Percentiles rank a stretch among this genome's conserved stretches.
Evolutionary conservation across 2,888 invertebrate genomes (phyloP).

Genomic region (Drosophila neotestacea): DNA sequence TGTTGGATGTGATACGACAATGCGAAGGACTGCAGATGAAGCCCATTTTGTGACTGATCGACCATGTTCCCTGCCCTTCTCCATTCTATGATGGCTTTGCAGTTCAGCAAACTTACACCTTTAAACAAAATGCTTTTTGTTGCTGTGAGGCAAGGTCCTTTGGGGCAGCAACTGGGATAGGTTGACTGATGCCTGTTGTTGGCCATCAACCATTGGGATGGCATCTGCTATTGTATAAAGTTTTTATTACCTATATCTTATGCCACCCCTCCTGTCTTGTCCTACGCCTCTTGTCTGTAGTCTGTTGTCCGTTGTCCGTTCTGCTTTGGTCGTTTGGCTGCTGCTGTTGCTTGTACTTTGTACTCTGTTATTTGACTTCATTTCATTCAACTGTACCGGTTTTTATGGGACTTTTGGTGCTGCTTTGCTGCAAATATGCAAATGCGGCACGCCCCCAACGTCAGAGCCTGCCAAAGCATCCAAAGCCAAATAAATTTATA

Average conservation of each 20-base stretch:
- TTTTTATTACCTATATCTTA: constrained; percentile 72
- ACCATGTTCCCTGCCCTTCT: not conserved
- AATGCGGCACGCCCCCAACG: constrained; percentile 35
- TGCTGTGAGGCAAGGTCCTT: not conserved
- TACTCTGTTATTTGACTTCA: constrained; percentile 55
- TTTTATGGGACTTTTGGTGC: constrained; percentile 70
- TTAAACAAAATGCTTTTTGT: not conserved
- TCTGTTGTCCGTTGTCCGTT: not conserved
- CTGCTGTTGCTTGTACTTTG: constrained; percentile 36
- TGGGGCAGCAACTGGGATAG: constrained; percentile 20
- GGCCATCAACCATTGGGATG: constrained; percentile 34
- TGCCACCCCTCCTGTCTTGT: constrained; percentile 4
- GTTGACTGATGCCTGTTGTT: constrained; percentile 10
- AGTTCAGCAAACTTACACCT: constrained; percentile 9
- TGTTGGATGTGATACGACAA: not conserved
- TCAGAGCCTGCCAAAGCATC: constrained; percentile 23
- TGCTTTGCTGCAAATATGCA: constrained; percentile 72
- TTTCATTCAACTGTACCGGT: constrained; percentile 61
- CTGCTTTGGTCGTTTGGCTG: constrained; percentile 19
- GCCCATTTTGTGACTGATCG: constrained; percentile 7
- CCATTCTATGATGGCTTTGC: not conserved
- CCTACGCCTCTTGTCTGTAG: not conserved
- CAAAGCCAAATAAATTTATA: constrained; percentile 70
- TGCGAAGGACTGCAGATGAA: not conserved
- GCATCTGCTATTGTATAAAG: constrained; percentile 61